Evolutionary conservation across 2,113 vertebrate species (phyloP).

Genomic region (Edolisoma coerulescens): DNA sequence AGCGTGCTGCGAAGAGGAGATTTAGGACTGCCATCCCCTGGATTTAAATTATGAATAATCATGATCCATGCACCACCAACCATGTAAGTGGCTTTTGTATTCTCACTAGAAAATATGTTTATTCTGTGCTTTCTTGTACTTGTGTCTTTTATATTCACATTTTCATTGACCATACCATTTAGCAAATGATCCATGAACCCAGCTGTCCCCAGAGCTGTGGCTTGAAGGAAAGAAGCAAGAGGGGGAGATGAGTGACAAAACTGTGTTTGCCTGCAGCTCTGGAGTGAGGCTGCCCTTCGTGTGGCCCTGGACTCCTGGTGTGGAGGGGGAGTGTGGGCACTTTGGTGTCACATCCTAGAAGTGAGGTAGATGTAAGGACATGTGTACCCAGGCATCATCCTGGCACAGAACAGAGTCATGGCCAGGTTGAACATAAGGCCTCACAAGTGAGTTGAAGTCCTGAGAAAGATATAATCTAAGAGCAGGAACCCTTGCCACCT

Average conservation of each 20-base stretch:
- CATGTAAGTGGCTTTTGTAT: not conserved
- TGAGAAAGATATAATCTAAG: not conserved
- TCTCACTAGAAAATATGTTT: not conserved
- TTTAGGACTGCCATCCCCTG: not conserved
- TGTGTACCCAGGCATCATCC: rapidly evolving
- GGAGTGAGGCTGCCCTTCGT: rapidly evolving
- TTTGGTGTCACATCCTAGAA: not conserved
- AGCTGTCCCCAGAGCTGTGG: not conserved
- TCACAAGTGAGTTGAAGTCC: not conserved
- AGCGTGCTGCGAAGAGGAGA: not conserved
- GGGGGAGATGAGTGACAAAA: not conserved
- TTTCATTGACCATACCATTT: not conserved
- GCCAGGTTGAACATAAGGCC: not conserved
- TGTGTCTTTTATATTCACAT: not conserved
- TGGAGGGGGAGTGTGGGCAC: no score
- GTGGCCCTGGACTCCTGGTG: not conserved
- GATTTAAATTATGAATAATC: not conserved
- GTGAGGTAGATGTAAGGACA: not conserved
- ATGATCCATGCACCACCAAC: not conserved
- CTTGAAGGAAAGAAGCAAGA: not conserved
- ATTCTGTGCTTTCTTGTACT: not conserved
- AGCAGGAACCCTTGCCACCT: not conserved
- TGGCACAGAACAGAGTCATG: not conserved
- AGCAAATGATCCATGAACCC: not conserved
- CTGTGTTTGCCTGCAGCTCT: not conserved